Base-by-base conservation (phyloP, 2,113 vertebrate genomes). In the Clupea harengus region DNA sequence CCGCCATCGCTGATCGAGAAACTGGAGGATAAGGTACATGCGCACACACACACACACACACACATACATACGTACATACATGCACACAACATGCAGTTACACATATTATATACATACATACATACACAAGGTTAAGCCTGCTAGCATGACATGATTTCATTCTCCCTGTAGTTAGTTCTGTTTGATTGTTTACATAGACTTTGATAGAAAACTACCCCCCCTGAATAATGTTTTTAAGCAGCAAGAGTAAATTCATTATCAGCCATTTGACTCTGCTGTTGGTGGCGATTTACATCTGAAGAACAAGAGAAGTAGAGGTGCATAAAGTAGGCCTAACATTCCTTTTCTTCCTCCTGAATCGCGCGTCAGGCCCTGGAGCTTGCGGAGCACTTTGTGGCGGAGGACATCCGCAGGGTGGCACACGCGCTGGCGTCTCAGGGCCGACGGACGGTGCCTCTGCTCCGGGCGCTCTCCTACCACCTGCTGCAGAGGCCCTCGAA, bases 401-500 rank as follows among this genome's bases (percentile, higher is more conserved):
- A 96, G 0, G 97, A 99, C 6, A 95, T 96, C 75, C 92, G 95
- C 28, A 96, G 81, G 82, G 90, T 97, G 82, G 92, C 88, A 0
- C 0, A 95, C 49, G 91, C 95, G 0, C 82, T 99, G 84, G 97
- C 96, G 0, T 78, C 91, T 81, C 96, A 96, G 90, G 93, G 91
- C 82, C 94, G 95, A 0, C 95, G 97, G 47, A 94, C 95, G 0
- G 91, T 99, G 49, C 94, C 97, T 0, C 91, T 99, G 85, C 93
- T 99, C 67, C 93, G 97, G 45, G 97, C 97, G 20, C 9, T 98
- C 81, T 98, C 97, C 17, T 98, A 97, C 91, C 95, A 99, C 88
- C 92, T 99, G 15, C 87, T 96, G 5, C 97, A 97, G 94, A 97
- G 95, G 88, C 95, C 95, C 5, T 86, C 95, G 0, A 83, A 81